Evolutionary conservation across 1,140 invertebrate genomes (phyloP).

Genomic region (Orchesella cincta): DNA sequence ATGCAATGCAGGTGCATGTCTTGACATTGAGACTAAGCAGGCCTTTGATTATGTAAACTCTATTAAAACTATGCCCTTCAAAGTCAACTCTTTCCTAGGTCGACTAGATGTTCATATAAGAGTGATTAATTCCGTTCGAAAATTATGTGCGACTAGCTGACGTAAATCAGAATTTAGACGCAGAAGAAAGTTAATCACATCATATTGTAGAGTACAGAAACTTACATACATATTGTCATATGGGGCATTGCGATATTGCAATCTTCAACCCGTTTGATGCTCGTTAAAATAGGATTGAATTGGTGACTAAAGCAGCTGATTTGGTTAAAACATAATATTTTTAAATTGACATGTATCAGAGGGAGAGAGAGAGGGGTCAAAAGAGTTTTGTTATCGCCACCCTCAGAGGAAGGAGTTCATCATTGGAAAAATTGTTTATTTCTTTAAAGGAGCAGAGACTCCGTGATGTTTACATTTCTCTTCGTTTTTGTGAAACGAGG

Average conservation of each 20-base stretch:
- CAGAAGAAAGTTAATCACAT: too few relatives aligned
- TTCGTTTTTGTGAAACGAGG: background rate
- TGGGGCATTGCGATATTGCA: background rate
- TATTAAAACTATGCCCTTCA: too few relatives aligned
- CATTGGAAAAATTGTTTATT: conserved; percentile 16
- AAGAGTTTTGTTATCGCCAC: background rate
- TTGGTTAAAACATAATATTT: background rate
- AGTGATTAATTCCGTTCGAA: too few relatives aligned
- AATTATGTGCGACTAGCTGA: too few relatives aligned
- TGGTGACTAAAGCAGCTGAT: background rate
- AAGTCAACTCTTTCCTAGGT: too few relatives aligned
- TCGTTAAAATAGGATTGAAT: background rate
- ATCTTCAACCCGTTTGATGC: background rate
- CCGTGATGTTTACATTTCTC: background rate
- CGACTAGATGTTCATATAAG: too few relatives aligned
- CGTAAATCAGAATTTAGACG: too few relatives aligned
- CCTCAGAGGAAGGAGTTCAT: conserved; percentile 28
- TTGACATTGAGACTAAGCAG: too few relatives aligned
- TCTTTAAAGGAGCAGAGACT: background rate
- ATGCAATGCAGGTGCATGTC: too few relatives aligned
- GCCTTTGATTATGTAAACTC: too few relatives aligned
- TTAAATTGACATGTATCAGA: background rate
- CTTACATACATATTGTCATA: background rate
- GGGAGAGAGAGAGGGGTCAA: background rate
- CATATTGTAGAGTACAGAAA: background rate